Evolutionary conservation across 1,140 invertebrate genomes (phyloP).

Genomic region (Apis laboriosa): DNA sequence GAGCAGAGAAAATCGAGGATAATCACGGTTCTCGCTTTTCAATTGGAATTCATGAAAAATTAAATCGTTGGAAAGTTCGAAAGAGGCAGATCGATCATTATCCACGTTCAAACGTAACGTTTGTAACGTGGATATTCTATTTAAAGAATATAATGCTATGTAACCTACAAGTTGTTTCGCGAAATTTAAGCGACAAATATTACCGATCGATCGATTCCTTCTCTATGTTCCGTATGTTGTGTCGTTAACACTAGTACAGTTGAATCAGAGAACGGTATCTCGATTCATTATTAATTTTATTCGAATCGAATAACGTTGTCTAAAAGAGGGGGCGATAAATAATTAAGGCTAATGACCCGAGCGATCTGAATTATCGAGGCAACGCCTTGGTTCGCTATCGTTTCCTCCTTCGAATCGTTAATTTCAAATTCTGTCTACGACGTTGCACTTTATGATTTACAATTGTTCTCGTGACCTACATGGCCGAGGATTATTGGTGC

Average conservation of each 20-base stretch:
- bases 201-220: background rate
- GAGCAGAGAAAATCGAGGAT: background rate
- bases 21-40: background rate
- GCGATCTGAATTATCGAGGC: background rate
- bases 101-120: background rate
- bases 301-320: background rate
- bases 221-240: background rate
- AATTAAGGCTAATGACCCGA: background rate
- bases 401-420: background rate
- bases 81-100: constrained; percentile 1
- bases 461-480: background rate
- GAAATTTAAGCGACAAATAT: background rate
- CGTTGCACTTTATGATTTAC: background rate
- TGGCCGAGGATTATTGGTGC: too few relatives aligned
- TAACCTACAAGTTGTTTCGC: background rate
- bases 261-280: background rate
- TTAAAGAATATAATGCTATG: too few relatives aligned
- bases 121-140: background rate
- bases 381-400: background rate
- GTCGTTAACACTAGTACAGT: background rate
- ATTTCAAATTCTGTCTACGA: background rate
- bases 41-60: background rate
- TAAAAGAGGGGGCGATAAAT: background rate
- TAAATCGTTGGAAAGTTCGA: background rate
- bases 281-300: background rate